phyloP scores from a whole-genome alignment of 2,797 vertebrate species.

The Sciaenops ocellatus region DNA sequence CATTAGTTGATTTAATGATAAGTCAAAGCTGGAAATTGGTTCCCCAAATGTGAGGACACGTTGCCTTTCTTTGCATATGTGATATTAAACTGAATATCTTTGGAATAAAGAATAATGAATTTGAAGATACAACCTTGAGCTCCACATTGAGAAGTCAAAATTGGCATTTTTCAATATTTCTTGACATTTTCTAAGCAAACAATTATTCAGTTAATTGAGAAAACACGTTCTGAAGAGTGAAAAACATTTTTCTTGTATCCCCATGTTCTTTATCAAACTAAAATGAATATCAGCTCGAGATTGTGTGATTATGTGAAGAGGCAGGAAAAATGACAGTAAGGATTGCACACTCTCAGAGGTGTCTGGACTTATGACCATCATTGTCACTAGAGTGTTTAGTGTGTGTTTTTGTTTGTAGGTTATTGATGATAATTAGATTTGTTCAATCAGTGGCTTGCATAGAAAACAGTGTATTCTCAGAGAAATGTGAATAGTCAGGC shows the following conservation, averaged over 20 bases:
- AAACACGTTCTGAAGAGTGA: too few relatives aligned
- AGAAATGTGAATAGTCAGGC: not conserved
- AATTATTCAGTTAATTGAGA: not conserved
- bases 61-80: conserved; percentile 4
- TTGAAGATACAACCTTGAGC: not conserved
- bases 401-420: conserved; percentile 21
- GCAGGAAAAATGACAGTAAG: conserved; percentile 40
- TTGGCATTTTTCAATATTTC: not conserved
- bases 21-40: not conserved
- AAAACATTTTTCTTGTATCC: not conserved
- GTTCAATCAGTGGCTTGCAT: conserved; percentile 21
- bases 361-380: conserved; percentile 36
- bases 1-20: not conserved
- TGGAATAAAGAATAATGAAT: not conserved
- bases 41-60: not conserved
- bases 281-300: conserved; percentile 35
- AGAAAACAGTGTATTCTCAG: conserved; percentile 14
- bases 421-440: conserved; percentile 21
- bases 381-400: conserved; percentile 32
- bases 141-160: not conserved
- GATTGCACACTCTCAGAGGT: conserved; percentile 26
- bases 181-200: conserved; percentile 4
- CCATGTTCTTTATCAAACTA: not conserved
- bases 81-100: not conserved
- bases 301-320: conserved; percentile 35